A percentile compares a stretch with the other conserved stretches of the same genome.
These are phyloP conservation scores for Luperina testacea DNA, from an alignment of 2,888 invertebrate species.

Conservation along the genomic window DNA sequence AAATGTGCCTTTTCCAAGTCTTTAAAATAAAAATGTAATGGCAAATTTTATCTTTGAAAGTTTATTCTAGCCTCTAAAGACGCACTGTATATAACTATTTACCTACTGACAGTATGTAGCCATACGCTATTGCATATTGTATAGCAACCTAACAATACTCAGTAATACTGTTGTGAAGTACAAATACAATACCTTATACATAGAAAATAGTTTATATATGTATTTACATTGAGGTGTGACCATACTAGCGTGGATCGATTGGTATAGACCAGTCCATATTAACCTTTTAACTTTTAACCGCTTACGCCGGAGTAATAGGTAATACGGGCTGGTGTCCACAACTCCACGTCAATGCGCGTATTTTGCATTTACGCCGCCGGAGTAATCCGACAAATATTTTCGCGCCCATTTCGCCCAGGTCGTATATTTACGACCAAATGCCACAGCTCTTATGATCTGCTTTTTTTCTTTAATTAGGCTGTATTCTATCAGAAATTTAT, in stretches of 20 bases:
- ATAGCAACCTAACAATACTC: conserved; percentile 74
- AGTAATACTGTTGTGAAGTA: conserved; percentile 77
- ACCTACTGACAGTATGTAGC: conserved; percentile 23
- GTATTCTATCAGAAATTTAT: too few species aligned
- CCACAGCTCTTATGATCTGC: too few species aligned
- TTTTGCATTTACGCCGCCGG: too few species aligned
- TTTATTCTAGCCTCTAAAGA: conserved; percentile 10
- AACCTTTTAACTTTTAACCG: too few species aligned
- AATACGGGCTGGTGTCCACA: too few species aligned
- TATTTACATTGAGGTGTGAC: conserved; percentile 36
- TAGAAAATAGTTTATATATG: conserved; percentile 42
- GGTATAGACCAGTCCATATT: neutral
- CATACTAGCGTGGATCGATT: conserved; percentile 1
- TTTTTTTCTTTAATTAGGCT: too few species aligned
- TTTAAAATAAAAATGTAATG: neutral
- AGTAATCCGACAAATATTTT: too few species aligned
- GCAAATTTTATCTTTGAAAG: neutral
- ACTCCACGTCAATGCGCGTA: too few species aligned
- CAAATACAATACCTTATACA: conserved; percentile 68
- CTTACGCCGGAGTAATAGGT: too few species aligned
- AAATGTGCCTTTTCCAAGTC: neutral
- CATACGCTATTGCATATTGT: conserved; percentile 35
- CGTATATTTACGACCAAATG: too few species aligned
- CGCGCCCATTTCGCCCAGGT: too few species aligned
- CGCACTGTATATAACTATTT: neutral